A percentile compares a stretch with the other conserved stretches of the same genome.
Conservation (phyloP, 1,140 invertebrate genomes). For the Ephestia elutella region DNA sequence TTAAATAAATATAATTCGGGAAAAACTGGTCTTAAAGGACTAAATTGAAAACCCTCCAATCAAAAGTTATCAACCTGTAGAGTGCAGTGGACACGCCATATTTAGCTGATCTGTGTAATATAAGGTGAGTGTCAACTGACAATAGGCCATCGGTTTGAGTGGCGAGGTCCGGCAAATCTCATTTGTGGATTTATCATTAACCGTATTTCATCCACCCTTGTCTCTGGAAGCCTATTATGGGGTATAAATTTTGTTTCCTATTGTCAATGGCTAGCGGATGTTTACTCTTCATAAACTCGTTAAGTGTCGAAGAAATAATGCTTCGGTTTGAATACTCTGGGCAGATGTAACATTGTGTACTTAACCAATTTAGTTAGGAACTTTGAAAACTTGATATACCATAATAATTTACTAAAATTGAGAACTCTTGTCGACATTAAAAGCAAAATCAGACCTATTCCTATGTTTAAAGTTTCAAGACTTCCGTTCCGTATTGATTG, state of each 20-base stretch:
- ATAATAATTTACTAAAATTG: too few species aligned
- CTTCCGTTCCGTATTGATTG: neutral
- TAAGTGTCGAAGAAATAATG: slow-evolving; percentile 12
- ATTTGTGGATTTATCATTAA: slow-evolving; percentile 75
- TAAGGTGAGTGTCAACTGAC: slow-evolving; percentile 68
- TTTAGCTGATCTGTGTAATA: slow-evolving; percentile 50
- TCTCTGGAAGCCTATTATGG: slow-evolving; percentile 61
- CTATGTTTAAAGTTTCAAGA: neutral
- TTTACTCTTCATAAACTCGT: slow-evolving; percentile 47
- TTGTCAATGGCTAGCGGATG: slow-evolving; percentile 51
- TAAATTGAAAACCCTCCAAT: neutral
- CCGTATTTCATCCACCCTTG: slow-evolving; percentile 67
- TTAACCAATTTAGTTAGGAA: too few species aligned
- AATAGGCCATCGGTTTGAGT: slow-evolving; percentile 63
- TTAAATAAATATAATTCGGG: too few species aligned
- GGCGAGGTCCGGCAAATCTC: slow-evolving; percentile 71
- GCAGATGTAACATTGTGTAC: too few species aligned
- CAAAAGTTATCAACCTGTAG: slow-evolving; percentile 33
- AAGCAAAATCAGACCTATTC: too few species aligned
- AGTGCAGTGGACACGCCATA: slow-evolving; percentile 26
- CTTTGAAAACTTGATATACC: too few species aligned
- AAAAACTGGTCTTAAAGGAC: too few species aligned
- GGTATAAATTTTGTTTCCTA: slow-evolving; percentile 67
- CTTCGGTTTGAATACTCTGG: too few species aligned
- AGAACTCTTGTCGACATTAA: too few species aligned